Base-by-base conservation (phyloP, 2,888 invertebrate species). In the Drosophila merina region DNA sequence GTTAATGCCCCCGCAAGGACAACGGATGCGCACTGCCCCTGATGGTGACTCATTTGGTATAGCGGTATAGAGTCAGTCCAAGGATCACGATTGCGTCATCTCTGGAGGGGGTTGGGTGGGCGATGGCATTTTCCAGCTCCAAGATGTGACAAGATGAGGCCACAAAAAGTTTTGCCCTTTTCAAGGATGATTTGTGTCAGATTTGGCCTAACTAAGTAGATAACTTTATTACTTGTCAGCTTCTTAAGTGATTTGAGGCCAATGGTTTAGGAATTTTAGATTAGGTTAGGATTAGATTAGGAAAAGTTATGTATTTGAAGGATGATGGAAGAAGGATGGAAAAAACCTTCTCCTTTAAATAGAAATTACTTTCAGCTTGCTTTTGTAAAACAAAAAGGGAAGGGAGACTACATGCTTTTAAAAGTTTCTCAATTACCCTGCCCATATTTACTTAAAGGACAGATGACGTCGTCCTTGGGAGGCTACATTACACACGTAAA, bases 71-170 rank as follows among this genome's bases (percentile, higher is more conserved):
- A 63, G 58, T 48, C 74, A 64, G 54, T 72, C 58, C 81, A 82
- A 76, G 80, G 86, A 88, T 82, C 72, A 60, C 70, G 56, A 72
- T 86, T 82, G 77, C 82, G 82, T 83, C 82, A 88, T 71, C 51
- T 44, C 10, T 20, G 45, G 25, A 14, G 20, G 42, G 44, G n/a
- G 30, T 2, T 30, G 42, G 26, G 40, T 6, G 38, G 57, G 33
- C 28, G 12, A 54, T 9, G 57, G 36, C 5, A 28, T 9, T 20
- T 44, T 40, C n/a, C 0, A 2, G 36, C 44, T 70, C 44, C 33
- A 38, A 57, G 70, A 57, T 66, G 56, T 14, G 56, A 30, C 33
- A 40, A 28, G 31, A 47, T 28, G 33, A 40, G 26, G 36, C 30
- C 25, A 14, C 67, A 0, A 38, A 67, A 54, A 68, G 54, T 55